These are phyloP conservation scores for Oligia latruncula DNA, from an alignment of 2,888 invertebrate genomes.

Conservation along the genomic window DNA sequence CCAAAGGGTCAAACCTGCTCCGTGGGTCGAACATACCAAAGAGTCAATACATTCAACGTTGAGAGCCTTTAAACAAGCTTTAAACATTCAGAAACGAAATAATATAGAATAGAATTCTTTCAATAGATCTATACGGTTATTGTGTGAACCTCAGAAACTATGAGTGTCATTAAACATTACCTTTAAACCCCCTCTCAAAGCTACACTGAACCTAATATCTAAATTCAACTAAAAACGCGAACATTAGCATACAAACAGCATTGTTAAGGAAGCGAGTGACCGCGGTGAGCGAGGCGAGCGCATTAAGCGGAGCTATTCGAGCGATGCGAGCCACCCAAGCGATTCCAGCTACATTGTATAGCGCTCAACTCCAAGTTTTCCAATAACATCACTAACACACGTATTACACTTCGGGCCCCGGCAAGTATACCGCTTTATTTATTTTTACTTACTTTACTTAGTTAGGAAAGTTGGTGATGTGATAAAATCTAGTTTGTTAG, in stretches of 20 bases:
- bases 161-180: not conserved
- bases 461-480: slow-evolving; percentile 48
- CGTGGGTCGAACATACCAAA: not conserved
- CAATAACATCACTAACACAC: slow-evolving; percentile 72
- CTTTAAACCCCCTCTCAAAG: not conserved
- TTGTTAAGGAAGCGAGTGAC: slow-evolving; percentile 52
- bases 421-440: slow-evolving; percentile 47
- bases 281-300: slow-evolving; percentile 45
- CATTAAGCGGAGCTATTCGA: slow-evolving; percentile 47
- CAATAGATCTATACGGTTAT: slow-evolving; percentile 5
- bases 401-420: slow-evolving; percentile 63
- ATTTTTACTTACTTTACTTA: slow-evolving; percentile 53
- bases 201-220: slow-evolving; percentile 11
- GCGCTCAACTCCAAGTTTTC: slow-evolving; percentile 74
- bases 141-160: not conserved
- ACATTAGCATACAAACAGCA: slow-evolving; percentile 58
- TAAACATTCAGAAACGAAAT: not conserved
- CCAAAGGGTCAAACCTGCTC: slow-evolving; percentile 2
- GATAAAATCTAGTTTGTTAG: slow-evolving; percentile 63
- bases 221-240: slow-evolving; percentile 43
- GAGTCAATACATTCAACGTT: slow-evolving; percentile 24
- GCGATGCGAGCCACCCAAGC: slow-evolving; percentile 44
- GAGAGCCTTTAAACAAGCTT: slow-evolving; percentile 13
- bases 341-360: slow-evolving; percentile 68
- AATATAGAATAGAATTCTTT: not conserved